Conservation (phyloP, 2,113 vertebrate genomes). For the Oncorhynchus tshawytscha region DNA sequence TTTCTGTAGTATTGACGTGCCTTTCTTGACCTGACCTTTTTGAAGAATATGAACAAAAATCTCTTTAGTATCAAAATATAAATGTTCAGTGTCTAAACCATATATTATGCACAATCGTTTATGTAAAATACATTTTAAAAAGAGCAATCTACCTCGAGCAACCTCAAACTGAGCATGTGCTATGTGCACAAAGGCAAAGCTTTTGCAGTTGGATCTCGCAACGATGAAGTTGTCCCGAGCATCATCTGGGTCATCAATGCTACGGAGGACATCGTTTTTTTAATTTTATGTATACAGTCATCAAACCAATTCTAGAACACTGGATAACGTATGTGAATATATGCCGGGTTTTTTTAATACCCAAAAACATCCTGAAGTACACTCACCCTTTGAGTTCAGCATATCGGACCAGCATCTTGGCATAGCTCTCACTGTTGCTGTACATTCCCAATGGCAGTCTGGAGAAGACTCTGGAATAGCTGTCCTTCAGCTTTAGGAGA, state of each 20-base stretch:
- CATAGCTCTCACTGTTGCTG: conserved; percentile 85
- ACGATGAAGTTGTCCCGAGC: conserved; percentile 89
- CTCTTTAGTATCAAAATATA: not conserved
- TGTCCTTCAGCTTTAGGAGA: conserved; percentile 84
- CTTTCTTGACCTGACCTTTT: conserved; percentile 85
- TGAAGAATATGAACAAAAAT: not conserved
- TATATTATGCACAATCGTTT: not conserved
- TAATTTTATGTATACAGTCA: not conserved
- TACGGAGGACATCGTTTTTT: conserved; percentile 23
- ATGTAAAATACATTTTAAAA: not conserved
- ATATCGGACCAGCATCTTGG: conserved; percentile 88
- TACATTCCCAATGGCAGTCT: conserved; percentile 83
- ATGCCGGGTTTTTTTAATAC: too few relatives aligned
- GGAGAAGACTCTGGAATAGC: conserved; percentile 85
- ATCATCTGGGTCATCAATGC: conserved; percentile 85
- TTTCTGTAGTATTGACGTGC: conserved; percentile 87
- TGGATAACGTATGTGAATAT: not conserved
- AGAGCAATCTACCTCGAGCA: conserved; percentile 78
- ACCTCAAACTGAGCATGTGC: conserved; percentile 93
- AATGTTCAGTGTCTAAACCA: not conserved
- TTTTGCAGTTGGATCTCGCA: conserved; percentile 88
- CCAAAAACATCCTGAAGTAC: not conserved
- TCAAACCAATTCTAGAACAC: not conserved
- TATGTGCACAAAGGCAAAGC: conserved; percentile 90
- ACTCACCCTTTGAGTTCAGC: conserved; percentile 93